Conservation (phyloP, 2,113 vertebrate genomes). For the Chrysochloris asiatica region DNA sequence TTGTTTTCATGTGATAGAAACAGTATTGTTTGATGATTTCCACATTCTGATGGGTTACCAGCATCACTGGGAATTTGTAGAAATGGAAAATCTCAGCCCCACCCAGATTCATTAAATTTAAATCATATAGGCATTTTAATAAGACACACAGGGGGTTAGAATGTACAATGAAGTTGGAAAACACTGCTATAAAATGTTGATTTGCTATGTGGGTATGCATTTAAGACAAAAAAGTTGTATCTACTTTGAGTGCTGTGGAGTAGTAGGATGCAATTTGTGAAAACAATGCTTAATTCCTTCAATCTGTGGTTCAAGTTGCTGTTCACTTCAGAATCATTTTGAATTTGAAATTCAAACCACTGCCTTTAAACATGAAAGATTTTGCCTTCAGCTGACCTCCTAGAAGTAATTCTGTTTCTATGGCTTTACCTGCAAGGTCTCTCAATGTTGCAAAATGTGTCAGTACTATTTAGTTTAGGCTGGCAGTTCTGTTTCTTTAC, state of each 20-base stretch:
- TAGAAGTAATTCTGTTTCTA: slow-evolving; percentile 64
- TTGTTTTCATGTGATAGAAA: no score
- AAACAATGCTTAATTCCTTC: slow-evolving; percentile 32
- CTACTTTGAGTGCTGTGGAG: neutral
- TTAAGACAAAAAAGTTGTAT: neutral
- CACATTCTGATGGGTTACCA: no score
- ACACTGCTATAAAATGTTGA: neutral
- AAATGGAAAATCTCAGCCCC: neutral
- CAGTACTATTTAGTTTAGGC: slow-evolving; percentile 55
- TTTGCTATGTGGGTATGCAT: neutral
- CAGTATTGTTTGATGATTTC: no score
- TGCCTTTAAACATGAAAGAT: neutral
- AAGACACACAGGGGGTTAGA: neutral
- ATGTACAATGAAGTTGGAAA: neutral
- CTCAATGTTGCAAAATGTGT: slow-evolving; percentile 53
- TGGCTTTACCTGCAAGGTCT: slow-evolving; percentile 17
- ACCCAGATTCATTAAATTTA: neutral
- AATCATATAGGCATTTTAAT: neutral
- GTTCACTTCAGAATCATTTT: neutral
- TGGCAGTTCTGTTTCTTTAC: slow-evolving; percentile 63
- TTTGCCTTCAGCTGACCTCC: slow-evolving; percentile 34
- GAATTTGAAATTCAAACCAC: neutral
- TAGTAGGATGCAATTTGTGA: slow-evolving; percentile 36
- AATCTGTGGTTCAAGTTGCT: neutral
- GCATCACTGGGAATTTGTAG: neutral